Evolutionary conservation across 1,140 invertebrate species (phyloP), one percentile per base, ranked within the genome.

Genomic region (Pogonus chalceus): DNA sequence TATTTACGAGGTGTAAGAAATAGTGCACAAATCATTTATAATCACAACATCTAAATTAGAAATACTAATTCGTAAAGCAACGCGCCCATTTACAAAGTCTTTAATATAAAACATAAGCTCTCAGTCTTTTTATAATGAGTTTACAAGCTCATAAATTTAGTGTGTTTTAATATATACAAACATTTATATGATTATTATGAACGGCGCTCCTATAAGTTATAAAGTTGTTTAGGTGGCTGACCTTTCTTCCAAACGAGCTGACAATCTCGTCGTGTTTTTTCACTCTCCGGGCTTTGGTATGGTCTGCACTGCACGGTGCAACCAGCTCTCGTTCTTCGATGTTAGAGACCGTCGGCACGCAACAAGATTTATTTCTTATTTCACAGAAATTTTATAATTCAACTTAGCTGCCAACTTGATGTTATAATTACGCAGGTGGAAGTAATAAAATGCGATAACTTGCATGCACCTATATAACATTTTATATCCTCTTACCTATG

Each of bases 161-260:
- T 50, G 51, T 54, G 54, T 55, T 48, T 52, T 59, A 59, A 59
- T 59, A 57, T 52, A 55, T 51, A 57, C 50, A 56, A 59, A 57
- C 55, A 56, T 59, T 59, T 59, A 59, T 57, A 55, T 51, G 51
- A 23, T 56, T 53, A 57, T 57, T 59, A 59, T 56, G 51, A 54
- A 59, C 54, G 52, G 39, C 52, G 56, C 56, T 53, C 55, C 53
- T 59, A 53, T 52, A 20, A 43, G 18, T 55, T 49, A 35, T 43
- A 43, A 43, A 43, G 37, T 16, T 43, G 37, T 43, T 43, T 43
- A 43, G 37, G 37, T 43, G 37, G 37, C 37, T 43, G 37, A 43
- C 37, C 37, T 43, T 43, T 43, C 18, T 16, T 10, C 37, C 7
- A 43, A 43, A 9, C 37, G 18, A 18, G 9, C 37, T 43, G 37